These are phyloP conservation scores for Accipiter cooperii DNA, from an alignment of 2,113 vertebrate genomes.

Conservation along the genomic window DNA sequence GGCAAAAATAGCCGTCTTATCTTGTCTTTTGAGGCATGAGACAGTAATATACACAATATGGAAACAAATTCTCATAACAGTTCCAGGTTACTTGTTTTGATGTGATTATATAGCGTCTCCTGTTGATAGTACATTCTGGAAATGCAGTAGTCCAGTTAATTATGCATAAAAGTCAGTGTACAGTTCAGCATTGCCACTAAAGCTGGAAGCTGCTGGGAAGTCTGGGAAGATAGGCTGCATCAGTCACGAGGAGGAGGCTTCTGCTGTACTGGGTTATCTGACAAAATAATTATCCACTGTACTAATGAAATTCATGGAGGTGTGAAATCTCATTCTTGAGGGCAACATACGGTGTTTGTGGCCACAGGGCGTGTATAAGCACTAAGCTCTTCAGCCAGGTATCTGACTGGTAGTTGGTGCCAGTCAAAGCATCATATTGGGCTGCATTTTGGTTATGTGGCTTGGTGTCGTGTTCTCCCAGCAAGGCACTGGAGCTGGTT, in stretches of 20 bases:
- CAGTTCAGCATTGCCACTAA: neutral
- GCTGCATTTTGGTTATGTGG: neutral
- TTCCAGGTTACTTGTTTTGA: neutral
- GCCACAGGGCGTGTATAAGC: neutral
- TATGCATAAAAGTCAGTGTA: rapidly evolving
- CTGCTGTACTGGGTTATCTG: neutral
- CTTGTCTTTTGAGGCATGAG: neutral
- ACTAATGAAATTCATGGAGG: neutral
- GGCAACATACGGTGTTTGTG: neutral
- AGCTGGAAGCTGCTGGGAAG: neutral
- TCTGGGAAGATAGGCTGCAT: neutral
- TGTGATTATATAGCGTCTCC: neutral
- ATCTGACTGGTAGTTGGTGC: neutral
- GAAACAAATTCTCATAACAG: neutral
- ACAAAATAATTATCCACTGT: neutral
- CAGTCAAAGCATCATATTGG: neutral
- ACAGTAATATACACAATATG: neutral
- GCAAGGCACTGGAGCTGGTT: neutral
- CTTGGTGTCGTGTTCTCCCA: neutral
- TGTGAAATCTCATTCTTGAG: neutral
- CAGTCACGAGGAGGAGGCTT: neutral
- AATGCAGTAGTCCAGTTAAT: neutral
- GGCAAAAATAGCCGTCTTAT: neutral
- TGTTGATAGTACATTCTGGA: neutral
- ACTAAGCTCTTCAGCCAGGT: neutral